These are phyloP conservation scores for Periphyllus acericola DNA, from an alignment of 2,888 invertebrate species.

Conservation along the genomic window DNA sequence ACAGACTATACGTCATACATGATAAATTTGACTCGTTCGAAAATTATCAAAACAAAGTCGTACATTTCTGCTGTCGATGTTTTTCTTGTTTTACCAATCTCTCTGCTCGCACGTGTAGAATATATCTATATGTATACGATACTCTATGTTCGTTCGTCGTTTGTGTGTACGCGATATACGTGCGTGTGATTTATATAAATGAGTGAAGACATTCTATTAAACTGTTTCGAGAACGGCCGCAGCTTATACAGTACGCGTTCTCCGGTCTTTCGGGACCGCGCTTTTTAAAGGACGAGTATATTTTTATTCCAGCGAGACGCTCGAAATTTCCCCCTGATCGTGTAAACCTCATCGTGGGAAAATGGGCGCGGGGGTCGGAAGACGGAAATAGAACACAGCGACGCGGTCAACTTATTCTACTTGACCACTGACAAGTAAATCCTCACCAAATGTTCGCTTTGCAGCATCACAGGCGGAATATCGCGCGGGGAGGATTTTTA, in stretches of 20 bases:
- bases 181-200: not conserved
- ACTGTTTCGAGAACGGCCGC: not conserved
- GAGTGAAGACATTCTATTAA: conserved; percentile 9
- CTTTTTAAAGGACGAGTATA: not conserved
- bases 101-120: no score
- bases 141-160: not conserved
- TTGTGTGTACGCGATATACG: not conserved
- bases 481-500: conserved; percentile 24
- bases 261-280: not conserved
- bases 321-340: conserved; percentile 8
- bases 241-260: not conserved
- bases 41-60: not conserved
- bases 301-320: not conserved
- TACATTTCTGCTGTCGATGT: no score
- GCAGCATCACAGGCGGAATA: not conserved
- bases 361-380: not conserved
- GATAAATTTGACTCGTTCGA: not conserved
- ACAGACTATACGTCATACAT: not conserved
- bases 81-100: no score
- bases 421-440: conserved; percentile 53
- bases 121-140: not conserved
- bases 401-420: conserved; percentile 38
- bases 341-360: not conserved
- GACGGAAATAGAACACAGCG: not conserved
- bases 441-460: conserved; percentile 42